Evolutionary conservation across 2,888 invertebrate genomes (phyloP).

Genomic region (Hirtodrosophila trivittata): DNA sequence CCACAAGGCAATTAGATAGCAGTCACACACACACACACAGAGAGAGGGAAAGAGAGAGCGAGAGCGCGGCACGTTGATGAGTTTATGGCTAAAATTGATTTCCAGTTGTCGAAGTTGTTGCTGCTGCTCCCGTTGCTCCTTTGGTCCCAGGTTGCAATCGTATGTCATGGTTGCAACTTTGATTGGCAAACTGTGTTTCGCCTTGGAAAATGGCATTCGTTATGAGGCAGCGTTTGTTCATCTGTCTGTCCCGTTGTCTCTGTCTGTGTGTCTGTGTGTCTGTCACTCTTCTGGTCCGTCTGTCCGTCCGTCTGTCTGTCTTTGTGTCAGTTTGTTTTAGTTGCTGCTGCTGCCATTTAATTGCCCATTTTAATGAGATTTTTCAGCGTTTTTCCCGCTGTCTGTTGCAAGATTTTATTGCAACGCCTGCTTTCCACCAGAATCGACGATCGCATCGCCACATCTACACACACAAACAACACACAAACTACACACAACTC

Average conservation of each 20-base stretch:
- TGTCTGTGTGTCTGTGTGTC: constrained; percentile 28
- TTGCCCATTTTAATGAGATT: constrained; percentile 81
- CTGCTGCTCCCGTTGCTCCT: constrained; percentile 50
- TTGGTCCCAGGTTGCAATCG: constrained; percentile 12
- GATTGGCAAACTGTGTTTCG: constrained; percentile 60
- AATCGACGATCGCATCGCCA: constrained; percentile 19
- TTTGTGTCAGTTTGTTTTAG: constrained; percentile 59
- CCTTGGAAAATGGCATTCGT: constrained; percentile 58
- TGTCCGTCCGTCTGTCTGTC: constrained; percentile 33
- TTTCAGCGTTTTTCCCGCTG: constrained; percentile 53
- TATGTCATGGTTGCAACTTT: constrained; percentile 39
- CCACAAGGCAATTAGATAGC: constrained; percentile 76
- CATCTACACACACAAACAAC: constrained; percentile 9
- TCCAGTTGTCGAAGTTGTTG: constrained; percentile 64
- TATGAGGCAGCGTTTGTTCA: constrained; percentile 31
- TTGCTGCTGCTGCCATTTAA: constrained; percentile 73
- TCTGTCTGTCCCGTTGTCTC: constrained; percentile 13
- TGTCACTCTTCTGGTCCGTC: constrained; percentile 11
- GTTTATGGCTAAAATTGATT: constrained; percentile 79
- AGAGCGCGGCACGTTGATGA: constrained; percentile 59
- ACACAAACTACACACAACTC: not conserved
- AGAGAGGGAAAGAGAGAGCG: constrained; percentile 14
- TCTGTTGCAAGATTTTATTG: constrained; percentile 33
- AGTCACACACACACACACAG: constrained; percentile 29
- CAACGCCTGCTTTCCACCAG: constrained; percentile 50